These are phyloP conservation scores for Pyrrhia umbra DNA, from an alignment of 2,888 invertebrate species.

Conservation along the genomic window DNA sequence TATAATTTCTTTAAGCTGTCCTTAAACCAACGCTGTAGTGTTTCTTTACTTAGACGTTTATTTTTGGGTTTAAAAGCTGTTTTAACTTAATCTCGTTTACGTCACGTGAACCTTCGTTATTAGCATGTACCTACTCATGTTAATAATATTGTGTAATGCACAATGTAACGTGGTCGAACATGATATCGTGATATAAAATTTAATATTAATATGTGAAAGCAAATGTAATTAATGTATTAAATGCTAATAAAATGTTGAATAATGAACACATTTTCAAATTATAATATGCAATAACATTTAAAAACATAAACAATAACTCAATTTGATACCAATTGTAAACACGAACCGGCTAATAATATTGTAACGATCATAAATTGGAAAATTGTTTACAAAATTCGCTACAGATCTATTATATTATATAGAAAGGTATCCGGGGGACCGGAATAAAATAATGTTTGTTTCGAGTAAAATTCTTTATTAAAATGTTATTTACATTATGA, in stretches of 20 bases:
- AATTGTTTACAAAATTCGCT: constrained; percentile 44
- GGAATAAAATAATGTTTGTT: constrained; percentile 33
- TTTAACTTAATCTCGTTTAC: constrained; percentile 13
- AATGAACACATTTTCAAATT: constrained; percentile 15
- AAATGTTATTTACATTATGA: constrained; percentile 30
- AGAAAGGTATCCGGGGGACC: constrained; percentile 32
- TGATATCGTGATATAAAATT: not conserved
- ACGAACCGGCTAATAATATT: constrained; percentile 39
- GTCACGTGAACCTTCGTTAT: constrained; percentile 9
- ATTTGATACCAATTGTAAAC: constrained; percentile 47
- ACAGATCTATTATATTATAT: constrained; percentile 33
- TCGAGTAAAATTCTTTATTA: constrained; percentile 22
- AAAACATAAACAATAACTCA: constrained; percentile 39
- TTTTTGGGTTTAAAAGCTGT: constrained; percentile 32
- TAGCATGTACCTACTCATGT: not conserved
- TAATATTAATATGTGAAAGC: not conserved
- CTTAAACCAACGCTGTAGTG: constrained; percentile 22
- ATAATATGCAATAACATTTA: constrained; percentile 14
- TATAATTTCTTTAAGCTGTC: constrained; percentile 43
- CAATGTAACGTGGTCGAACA: not conserved
- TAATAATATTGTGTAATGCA: not conserved
- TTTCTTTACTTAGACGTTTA: constrained; percentile 26
- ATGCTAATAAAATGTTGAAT: constrained; percentile 3
- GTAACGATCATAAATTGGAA: constrained; percentile 48
- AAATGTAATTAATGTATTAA: constrained; percentile 6